Evolutionary conservation across 2,888 invertebrate genomes (phyloP), one percentile per base, ranked within the genome.

Genomic region (Abrostola tripartita): DNA sequence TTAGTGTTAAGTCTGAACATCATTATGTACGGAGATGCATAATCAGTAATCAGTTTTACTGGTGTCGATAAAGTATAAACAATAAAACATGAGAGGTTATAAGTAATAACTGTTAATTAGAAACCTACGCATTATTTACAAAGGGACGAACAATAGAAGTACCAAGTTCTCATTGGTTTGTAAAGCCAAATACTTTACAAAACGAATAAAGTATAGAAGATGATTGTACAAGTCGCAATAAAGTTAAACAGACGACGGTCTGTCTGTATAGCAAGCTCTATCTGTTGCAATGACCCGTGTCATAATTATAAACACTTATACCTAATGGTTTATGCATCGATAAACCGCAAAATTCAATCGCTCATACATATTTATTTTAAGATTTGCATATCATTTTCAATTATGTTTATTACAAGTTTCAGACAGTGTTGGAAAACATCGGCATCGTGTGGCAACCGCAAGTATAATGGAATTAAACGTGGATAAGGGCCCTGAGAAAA

Each of bases 201-300:
- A 42, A 51, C 51, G 12, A 65, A 63, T 70, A 68, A 77, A 70
- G 51, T 74, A 58, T 24, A 5, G 37, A 44, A 59, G 14, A 61
- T 65, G 36, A 59, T 57, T 63, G 52, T 67, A 72, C 52, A 58
- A 64, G 51, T 54, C 52, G 69, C 57, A 73, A 78, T 72, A 72
- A 80, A 73, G 49, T 56, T 66, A 59, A 76, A 84, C 77, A 82
- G 85, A 84, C 85, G 88, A 83, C 88, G 78, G 74, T 82, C 85
- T 86, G 90, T 88, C 88, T 88, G 84, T 79, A 69, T 68, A 61
- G 52, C 63, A 68, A 62, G 66, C 74, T 86, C 14, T 86, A 86
- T 87, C 87, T 79, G 63, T 66, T 76, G 68, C 78, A 74, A 74
- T 79, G 79, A 82, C 77, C 79, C 59, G 68, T 74, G 67, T 78